Percentiles rank a stretch among this genome's conserved stretches.
These are phyloP conservation scores for Thumatha senex DNA, from an alignment of 2,888 invertebrate species.

Conservation along the genomic window DNA sequence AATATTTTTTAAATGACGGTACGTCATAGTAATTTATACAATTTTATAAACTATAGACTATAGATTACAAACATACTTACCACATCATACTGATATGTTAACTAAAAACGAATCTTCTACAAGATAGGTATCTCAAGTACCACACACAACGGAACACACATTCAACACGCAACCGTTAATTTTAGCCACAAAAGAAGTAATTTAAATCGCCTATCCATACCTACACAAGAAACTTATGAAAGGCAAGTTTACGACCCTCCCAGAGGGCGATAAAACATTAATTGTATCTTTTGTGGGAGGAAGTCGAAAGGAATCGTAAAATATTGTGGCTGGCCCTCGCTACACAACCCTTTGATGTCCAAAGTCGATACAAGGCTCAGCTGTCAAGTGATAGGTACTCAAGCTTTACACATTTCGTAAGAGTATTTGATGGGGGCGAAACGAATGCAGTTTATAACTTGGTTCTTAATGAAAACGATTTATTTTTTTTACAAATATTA, in stretches of 20 bases:
- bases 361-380: constrained; percentile 19
- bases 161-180: constrained; percentile 9
- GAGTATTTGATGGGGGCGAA: constrained; percentile 17
- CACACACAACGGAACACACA: constrained; percentile 18
- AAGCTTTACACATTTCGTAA: constrained; percentile 1
- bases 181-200: constrained; percentile 28
- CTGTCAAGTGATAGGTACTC: constrained; percentile 12
- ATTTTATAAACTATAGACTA: too few species aligned
- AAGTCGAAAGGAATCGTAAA: constrained; percentile 38
- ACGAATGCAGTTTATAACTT: background rate
- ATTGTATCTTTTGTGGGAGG: constrained; percentile 47
- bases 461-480: background rate
- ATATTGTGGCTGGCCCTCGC: constrained; percentile 34
- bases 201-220: constrained; percentile 23
- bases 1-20: too few species aligned
- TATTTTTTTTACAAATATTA: too few species aligned
- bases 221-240: constrained; percentile 28
- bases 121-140: background rate
- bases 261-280: constrained; percentile 44
- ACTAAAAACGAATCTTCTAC: background rate
- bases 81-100: background rate
- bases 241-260: constrained; percentile 35
- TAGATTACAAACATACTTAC: background rate
- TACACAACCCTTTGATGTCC: constrained; percentile 28
- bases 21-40: too few species aligned